Evolutionary conservation across 2,797 vertebrate species (phyloP).

Genomic region (Gymnoscopelus microlampas): DNA sequence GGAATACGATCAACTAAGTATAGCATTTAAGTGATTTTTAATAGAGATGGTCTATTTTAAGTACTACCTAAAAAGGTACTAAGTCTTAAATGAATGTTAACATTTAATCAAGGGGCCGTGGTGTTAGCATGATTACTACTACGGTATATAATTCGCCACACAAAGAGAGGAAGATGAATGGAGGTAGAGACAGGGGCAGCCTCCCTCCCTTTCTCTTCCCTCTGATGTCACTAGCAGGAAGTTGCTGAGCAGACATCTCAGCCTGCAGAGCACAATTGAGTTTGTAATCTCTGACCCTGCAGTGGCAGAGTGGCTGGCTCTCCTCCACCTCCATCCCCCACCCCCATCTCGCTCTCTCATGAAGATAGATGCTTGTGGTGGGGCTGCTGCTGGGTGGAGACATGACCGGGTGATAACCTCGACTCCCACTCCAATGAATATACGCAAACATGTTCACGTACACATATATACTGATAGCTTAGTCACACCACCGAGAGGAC

Average conservation of each 20-base stretch:
- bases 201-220: conserved; percentile 45
- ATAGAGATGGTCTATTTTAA: no score
- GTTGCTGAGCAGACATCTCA: conserved; percentile 73
- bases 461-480: conserved; percentile 47
- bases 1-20: no score
- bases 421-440: conserved; percentile 49
- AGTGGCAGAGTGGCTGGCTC: conserved; percentile 58
- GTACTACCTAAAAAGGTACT: no score
- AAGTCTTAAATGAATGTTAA: no score
- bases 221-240: conserved; percentile 66
- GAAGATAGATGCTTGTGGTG: conserved; percentile 66
- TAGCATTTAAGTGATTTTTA: no score
- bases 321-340: conserved; percentile 17
- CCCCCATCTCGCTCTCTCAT: conserved; percentile 56
- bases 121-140: not conserved
- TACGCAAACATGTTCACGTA: conserved; percentile 33
- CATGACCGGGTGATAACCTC: conserved; percentile 57
- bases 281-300: conserved; percentile 77
- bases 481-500: conserved; percentile 49
- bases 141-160: conserved; percentile 34
- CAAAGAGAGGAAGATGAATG: conserved; percentile 65
- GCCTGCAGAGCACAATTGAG: conserved; percentile 69
- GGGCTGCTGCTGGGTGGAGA: conserved; percentile 50
- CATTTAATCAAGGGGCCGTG: not conserved
- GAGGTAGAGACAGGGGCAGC: conserved; percentile 33